A percentile compares a stretch with the other conserved stretches of the same genome.
Evolutionary conservation across 2,888 invertebrate species (phyloP).

Genomic region (Ypsolopha sequella): DNA sequence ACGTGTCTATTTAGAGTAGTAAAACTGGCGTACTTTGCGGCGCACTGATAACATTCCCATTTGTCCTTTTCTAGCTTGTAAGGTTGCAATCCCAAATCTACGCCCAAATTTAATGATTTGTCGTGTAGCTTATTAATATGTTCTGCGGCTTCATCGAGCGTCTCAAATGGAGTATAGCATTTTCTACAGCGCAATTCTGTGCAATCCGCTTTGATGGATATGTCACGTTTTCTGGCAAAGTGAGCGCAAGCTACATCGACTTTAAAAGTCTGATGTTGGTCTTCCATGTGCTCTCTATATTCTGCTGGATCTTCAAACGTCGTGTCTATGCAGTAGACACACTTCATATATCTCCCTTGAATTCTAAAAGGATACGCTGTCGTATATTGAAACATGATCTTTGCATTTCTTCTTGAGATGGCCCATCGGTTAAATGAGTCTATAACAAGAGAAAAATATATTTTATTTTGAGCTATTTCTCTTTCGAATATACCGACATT

Average conservation of each 20-base stretch:
- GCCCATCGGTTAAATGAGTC: constrained; percentile 27
- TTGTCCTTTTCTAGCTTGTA: constrained; percentile 38
- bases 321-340: constrained; percentile 52
- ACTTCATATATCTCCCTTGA: constrained; percentile 35
- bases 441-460: constrained; percentile 45
- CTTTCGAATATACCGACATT: no score
- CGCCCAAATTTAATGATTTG: constrained; percentile 27
- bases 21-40: constrained; percentile 35
- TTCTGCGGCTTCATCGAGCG: constrained; percentile 28
- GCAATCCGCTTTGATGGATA: constrained; percentile 49
- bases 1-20: constrained; percentile 45
- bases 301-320: constrained; percentile 34
- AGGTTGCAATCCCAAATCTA: constrained; percentile 43
- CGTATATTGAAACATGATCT: constrained; percentile 46
- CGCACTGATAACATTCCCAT: constrained; percentile 39
- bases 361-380: constrained; percentile 55
- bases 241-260: constrained; percentile 40
- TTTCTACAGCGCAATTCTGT: constrained; percentile 38
- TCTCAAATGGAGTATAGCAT: constrained; percentile 27
- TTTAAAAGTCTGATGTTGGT: constrained; percentile 20
- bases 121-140: constrained; percentile 36
- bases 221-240: constrained; percentile 26
- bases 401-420: constrained; percentile 46
- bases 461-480: background rate
- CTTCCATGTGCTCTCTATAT: constrained; percentile 39